Conservation (phyloP, 2,888 invertebrate genomes). For the Troides oblongomaculatus region DNA sequence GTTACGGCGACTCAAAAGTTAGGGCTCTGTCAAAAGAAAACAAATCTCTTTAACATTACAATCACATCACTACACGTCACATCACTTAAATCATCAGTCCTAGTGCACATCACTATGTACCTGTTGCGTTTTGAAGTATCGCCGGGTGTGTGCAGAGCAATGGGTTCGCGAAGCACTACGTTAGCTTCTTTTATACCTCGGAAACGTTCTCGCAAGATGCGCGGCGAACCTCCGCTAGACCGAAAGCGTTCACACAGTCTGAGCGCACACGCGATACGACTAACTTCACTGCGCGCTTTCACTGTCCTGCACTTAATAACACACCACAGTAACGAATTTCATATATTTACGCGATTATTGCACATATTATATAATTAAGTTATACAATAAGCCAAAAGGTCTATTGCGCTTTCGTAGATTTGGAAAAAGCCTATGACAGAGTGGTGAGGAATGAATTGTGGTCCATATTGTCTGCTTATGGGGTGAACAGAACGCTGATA, state of each 20-base stretch:
- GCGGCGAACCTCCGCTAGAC: conserved; percentile 54
- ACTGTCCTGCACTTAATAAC: conserved; percentile 34
- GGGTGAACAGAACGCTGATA: too few species aligned
- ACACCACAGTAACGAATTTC: background rate
- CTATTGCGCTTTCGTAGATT: too few species aligned
- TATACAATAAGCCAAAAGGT: too few species aligned
- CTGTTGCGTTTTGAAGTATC: conserved; percentile 39
- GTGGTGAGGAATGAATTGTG: too few species aligned
- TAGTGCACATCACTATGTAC: conserved; percentile 34
- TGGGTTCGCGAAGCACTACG: conserved; percentile 66
- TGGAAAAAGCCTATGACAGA: too few species aligned
- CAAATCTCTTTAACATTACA: conserved; percentile 42
- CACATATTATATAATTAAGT: too few species aligned
- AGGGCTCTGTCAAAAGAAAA: conserved; percentile 73
- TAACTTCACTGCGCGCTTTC: conserved; percentile 59
- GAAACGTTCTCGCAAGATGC: conserved; percentile 74
- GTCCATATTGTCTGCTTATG: too few species aligned
- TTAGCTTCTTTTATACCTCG: conserved; percentile 77
- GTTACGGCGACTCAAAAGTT: conserved; percentile 46
- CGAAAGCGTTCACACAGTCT: conserved; percentile 56
- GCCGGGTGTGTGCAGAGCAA: conserved; percentile 61
- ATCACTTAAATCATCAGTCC: conserved; percentile 29
- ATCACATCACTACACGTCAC: conserved; percentile 41
- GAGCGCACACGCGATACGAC: conserved; percentile 42
- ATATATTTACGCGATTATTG: background rate